Evolutionary conservation across 2,113 vertebrate genomes (phyloP).

Genomic region (Polypterus senegalus): DNA sequence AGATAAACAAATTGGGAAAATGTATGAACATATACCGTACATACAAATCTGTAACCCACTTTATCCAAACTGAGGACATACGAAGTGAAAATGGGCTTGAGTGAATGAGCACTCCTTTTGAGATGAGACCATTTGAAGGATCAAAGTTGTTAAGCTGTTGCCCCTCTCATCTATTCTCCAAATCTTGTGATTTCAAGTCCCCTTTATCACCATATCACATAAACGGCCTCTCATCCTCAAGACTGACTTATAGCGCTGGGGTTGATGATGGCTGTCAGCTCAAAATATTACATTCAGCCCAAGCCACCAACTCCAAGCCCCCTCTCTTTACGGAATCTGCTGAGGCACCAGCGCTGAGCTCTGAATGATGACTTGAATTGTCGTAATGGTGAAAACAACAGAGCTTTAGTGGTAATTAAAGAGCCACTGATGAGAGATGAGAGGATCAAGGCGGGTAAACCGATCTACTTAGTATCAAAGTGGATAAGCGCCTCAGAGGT

Average conservation of each 20-base stretch:
- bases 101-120: too few species aligned
- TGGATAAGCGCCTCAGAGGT: not conserved
- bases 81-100: too few species aligned
- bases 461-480: not conserved
- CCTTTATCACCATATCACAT: not conserved
- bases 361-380: not conserved
- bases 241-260: not conserved
- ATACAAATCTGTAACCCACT: too few species aligned
- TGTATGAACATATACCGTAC: too few species aligned
- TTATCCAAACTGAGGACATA: too few species aligned
- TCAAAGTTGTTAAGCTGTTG: too few species aligned
- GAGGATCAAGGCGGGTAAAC: conserved; percentile 1
- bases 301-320: not conserved
- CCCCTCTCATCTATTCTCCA: too few species aligned
- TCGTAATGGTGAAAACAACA: too few species aligned
- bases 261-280: not conserved
- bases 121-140: too few species aligned
- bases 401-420: not conserved
- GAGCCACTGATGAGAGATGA: not conserved
- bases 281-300: not conserved
- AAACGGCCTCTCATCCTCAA: not conserved
- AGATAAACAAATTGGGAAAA: too few species aligned
- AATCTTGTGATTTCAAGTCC: not conserved
- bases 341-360: not conserved
- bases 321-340: not conserved